Percentiles rank a stretch among this genome's conserved stretches.
Conservation (phyloP, 1,140 invertebrate genomes). For the Mylabris phalerata region DNA sequence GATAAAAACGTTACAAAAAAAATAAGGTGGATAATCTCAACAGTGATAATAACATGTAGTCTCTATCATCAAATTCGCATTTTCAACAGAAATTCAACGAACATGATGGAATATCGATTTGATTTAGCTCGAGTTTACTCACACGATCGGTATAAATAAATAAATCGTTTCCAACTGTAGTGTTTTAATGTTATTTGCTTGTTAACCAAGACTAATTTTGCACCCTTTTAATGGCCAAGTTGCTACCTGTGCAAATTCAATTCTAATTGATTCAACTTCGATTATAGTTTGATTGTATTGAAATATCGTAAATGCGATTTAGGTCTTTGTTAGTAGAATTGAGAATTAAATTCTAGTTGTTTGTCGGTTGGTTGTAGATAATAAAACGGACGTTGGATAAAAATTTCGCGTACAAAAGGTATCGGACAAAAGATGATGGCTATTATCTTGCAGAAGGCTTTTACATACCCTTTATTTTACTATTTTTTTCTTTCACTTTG, state of each 20-base stretch:
- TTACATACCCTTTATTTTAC: neutral
- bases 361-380: slow-evolving; percentile 9
- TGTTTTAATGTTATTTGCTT: no score
- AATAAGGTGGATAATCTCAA: neutral
- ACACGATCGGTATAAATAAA: no score
- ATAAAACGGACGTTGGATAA: slow-evolving; percentile 14
- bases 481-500: no score
- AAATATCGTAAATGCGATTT: no score
- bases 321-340: no score
- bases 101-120: neutral
- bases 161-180: no score
- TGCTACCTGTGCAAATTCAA: no score
- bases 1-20: slow-evolving; percentile 11
- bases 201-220: no score
- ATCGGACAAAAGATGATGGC: slow-evolving; percentile 12
- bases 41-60: neutral
- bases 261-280: no score
- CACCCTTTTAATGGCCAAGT: no score
- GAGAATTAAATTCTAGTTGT: neutral
- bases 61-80: slow-evolving; percentile 6
- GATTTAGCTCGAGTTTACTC: no score
- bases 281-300: no score
- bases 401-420: slow-evolving; percentile 11
- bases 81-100: neutral
- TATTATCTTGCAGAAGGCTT: slow-evolving; percentile 10